Conservation (phyloP, 2,797 vertebrate genomes). For the Pyrocephalus nanus region DNA sequence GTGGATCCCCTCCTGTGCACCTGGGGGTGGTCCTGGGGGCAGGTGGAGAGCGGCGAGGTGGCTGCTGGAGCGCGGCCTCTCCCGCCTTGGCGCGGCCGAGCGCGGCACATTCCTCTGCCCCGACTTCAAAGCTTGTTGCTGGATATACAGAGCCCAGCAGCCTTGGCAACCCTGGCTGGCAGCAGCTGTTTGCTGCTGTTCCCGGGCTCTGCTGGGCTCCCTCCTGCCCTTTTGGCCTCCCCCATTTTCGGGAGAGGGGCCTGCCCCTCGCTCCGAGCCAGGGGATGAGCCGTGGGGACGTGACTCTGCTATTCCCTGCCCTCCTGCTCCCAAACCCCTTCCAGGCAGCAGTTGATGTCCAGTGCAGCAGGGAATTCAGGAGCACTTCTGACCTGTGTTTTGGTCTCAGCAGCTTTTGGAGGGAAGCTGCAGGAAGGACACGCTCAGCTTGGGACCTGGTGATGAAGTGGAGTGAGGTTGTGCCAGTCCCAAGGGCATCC, state of each 20-base stretch:
- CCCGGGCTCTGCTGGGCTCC: not conserved
- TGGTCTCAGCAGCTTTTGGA: not conserved
- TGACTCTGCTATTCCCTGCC: not conserved
- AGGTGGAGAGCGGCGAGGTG: not conserved
- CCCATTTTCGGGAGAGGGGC: not conserved
- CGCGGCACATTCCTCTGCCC: conserved; percentile 17
- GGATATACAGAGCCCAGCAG: conserved; percentile 53
- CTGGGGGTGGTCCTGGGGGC: not conserved
- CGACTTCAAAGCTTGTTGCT: conserved; percentile 67
- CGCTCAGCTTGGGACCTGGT: not conserved
- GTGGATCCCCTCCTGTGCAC: accelerated
- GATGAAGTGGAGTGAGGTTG: not conserved
- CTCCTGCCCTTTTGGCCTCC: not conserved
- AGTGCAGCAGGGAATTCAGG: no score
- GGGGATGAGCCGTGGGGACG: not conserved
- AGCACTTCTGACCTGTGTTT: not conserved
- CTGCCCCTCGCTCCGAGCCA: not conserved
- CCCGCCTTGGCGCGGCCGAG: not conserved
- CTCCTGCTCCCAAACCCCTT: not conserved
- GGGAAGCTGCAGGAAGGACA: not conserved
- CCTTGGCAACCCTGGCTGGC: conserved; percentile 43
- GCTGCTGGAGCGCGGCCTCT: accelerated
- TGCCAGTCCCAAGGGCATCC: no score
- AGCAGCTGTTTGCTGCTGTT: conserved; percentile 37
- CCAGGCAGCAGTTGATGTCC: accelerated